A percentile compares a stretch with the other conserved stretches of the same genome.
phyloP scores from a whole-genome alignment of 2,797 vertebrate species.

The Rhadinocentrus ornatus region DNA sequence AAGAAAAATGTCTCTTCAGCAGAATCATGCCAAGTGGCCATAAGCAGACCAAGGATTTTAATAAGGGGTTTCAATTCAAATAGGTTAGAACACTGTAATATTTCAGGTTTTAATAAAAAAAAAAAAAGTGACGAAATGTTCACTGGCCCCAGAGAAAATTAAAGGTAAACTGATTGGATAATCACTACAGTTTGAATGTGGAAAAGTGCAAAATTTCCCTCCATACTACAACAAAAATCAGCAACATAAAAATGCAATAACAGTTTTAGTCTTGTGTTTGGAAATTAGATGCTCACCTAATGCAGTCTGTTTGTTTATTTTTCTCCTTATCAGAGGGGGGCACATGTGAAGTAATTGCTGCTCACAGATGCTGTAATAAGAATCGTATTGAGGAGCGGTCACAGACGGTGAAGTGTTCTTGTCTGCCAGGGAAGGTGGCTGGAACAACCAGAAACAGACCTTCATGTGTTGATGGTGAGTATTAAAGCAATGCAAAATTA shows the following conservation, averaged over 20 bases:
- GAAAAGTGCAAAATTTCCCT: neutral
- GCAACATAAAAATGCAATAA: neutral
- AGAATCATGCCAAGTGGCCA: neutral
- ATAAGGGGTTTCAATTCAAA: neutral
- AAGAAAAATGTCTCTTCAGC: neutral
- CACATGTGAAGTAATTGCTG: conserved; percentile 99
- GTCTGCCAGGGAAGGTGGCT: conserved; percentile 97
- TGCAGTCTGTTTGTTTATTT: conserved; percentile 49
- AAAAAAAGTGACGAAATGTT: neutral
- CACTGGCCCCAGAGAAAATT: neutral
- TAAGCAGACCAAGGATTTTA: neutral
- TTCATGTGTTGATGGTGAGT: conserved; percentile 97
- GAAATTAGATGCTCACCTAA: conserved; percentile 19
- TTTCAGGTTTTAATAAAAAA: neutral
- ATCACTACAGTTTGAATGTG: neutral
- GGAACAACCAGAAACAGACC: conserved; percentile 97
- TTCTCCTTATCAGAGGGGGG: conserved; percentile 90
- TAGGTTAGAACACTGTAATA: neutral
- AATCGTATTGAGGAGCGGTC: conserved; percentile 98
- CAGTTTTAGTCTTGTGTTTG: neutral
- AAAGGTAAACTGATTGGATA: neutral
- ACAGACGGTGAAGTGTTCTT: conserved; percentile 98
- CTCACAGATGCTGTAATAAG: conserved; percentile 99
- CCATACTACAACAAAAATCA: neutral
- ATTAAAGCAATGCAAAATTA: conserved; percentile 3